Evolutionary conservation across 2,888 invertebrate species (phyloP).

Genomic region (Dasysyrphus albostriatus): DNA sequence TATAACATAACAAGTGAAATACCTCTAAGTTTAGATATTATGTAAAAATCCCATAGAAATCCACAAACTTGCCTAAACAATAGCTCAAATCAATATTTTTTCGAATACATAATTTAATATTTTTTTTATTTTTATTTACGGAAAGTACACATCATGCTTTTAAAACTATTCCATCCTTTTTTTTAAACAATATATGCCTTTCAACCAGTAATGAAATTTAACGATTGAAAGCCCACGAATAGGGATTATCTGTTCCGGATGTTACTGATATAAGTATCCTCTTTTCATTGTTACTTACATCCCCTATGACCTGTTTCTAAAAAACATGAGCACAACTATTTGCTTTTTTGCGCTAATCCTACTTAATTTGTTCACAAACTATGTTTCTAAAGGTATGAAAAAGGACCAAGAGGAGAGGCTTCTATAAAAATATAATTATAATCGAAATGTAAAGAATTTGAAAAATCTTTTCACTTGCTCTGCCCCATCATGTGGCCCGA

Average conservation of each 20-base stretch:
- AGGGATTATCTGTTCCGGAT: constrained; percentile 71
- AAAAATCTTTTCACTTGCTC: constrained; percentile 54
- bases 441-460: constrained; percentile 56
- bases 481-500: constrained; percentile 1
- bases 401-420: constrained; percentile 6
- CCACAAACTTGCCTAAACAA: no score
- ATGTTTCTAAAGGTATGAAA: constrained; percentile 13
- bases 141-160: no score
- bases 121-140: no score
- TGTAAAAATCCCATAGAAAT: no score
- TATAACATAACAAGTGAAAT: no score
- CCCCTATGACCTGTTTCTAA: constrained; percentile 59
- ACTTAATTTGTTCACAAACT: constrained; percentile 26
- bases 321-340: constrained; percentile 9
- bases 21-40: no score
- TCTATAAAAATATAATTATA: constrained; percentile 33
- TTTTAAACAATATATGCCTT: not conserved
- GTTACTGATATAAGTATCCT: constrained; percentile 33
- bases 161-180: no score
- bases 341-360: constrained; percentile 27
- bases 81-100: no score
- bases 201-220: constrained; percentile 49
- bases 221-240: constrained; percentile 53
- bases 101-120: no score
- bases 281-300: constrained; percentile 36